Percentiles rank a stretch among this genome's conserved stretches.
These are phyloP conservation scores for Caenorhabditis sp. DNA, from an alignment of 2,888 invertebrate genomes.

Conservation along the genomic window DNA sequence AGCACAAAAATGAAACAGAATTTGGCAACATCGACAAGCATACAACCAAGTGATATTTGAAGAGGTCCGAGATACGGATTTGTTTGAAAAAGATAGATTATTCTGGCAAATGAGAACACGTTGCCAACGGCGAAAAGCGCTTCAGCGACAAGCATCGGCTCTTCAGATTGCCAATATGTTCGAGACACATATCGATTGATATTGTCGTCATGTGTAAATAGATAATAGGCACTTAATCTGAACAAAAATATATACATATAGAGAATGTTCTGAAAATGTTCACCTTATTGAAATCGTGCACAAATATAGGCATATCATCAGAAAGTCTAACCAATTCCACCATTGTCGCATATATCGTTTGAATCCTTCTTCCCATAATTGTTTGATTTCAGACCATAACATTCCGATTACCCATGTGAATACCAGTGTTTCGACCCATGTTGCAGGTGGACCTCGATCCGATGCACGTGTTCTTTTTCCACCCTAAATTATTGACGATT, in stretches of 20 bases:
- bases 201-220: conserved; percentile 51
- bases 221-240: conserved; percentile 51
- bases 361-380: conserved; percentile 76
- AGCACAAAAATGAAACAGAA: conserved; percentile 74
- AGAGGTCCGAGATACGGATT: conserved; percentile 75
- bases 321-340: conserved; percentile 77
- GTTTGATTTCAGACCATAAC: conserved; percentile 76
- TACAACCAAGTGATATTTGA: conserved; percentile 74
- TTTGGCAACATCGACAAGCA: conserved; percentile 76
- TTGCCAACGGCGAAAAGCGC: conserved; percentile 75
- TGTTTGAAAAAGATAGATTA: conserved; percentile 75
- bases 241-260: conserved; percentile 10
- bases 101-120: conserved; percentile 75
- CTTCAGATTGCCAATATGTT: conserved; percentile 74
- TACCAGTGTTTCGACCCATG: conserved; percentile 74
- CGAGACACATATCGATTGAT: conserved; percentile 63
- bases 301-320: conserved; percentile 75
- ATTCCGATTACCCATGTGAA: conserved; percentile 75
- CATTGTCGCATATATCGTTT: conserved; percentile 75
- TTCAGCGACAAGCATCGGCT: conserved; percentile 75
- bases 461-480: conserved; percentile 65
- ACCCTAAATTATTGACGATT: too few species aligned
- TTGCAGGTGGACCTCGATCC: conserved; percentile 73
- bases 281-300: conserved; percentile 74
- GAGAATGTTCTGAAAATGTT: too few species aligned